Conservation (phyloP, 2,888 invertebrate genomes). For the Perizoma flavofasciatum region DNA sequence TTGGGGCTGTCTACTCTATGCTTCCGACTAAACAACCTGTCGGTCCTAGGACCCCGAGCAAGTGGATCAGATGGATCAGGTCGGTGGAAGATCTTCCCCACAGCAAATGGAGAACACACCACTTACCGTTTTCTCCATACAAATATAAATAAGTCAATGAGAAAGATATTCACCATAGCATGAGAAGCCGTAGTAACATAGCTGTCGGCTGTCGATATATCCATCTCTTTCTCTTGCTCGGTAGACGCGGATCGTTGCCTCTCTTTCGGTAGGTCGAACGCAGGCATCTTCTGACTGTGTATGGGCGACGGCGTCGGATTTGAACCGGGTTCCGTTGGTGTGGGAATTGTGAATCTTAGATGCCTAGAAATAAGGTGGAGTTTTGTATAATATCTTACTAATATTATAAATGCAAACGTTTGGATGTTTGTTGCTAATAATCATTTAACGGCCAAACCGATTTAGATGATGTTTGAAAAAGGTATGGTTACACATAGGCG, state of each 20-base stretch:
- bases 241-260: slow-evolving; percentile 39
- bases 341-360: slow-evolving; percentile 73
- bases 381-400: slow-evolving; percentile 1
- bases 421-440: too few species aligned
- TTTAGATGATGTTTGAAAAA: too few species aligned
- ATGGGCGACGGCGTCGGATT: slow-evolving; percentile 58
- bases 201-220: slow-evolving; percentile 46
- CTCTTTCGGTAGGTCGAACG: slow-evolving; percentile 33
- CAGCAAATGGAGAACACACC: too few species aligned
- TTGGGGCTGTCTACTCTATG: too few species aligned
- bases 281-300: slow-evolving; percentile 17
- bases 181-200: slow-evolving; percentile 55
- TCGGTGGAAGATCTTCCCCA: too few species aligned
- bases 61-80: too few species aligned
- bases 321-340: slow-evolving; percentile 59
- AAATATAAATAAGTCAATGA: too few species aligned
- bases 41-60: too few species aligned
- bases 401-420: neutral
- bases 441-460: too few species aligned
- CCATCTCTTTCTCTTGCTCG: slow-evolving; percentile 45
- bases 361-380: slow-evolving; percentile 53
- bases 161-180: slow-evolving; percentile 48
- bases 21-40: too few species aligned
- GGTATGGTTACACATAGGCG: too few species aligned
- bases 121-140: too few species aligned